phyloP scores from a whole-genome alignment of 1,140 invertebrate genomes.

The Calosoma granatense region DNA sequence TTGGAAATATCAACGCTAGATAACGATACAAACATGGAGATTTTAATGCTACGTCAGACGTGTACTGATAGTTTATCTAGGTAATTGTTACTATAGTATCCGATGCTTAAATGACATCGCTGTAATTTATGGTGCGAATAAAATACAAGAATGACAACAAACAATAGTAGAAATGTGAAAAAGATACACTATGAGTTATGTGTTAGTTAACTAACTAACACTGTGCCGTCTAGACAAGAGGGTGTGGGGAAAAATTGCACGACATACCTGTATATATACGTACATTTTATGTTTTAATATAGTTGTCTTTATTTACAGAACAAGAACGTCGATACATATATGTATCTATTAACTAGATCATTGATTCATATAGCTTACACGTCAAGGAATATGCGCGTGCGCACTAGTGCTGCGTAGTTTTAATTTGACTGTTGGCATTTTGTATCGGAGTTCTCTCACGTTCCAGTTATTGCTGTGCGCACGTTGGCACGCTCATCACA shows the following conservation, averaged over 20 bases:
- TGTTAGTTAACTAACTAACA: not conserved
- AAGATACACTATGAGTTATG: not conserved
- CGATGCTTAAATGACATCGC: not conserved
- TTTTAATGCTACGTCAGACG: not conserved
- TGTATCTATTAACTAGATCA: too few species aligned
- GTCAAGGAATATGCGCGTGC: too few species aligned
- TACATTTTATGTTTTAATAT: too few species aligned
- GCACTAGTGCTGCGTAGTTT: not conserved
- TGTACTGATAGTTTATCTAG: not conserved
- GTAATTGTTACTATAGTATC: not conserved
- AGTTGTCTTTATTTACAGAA: too few species aligned
- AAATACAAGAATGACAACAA: not conserved
- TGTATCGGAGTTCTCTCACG: constrained; percentile 18
- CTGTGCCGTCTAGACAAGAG: not conserved
- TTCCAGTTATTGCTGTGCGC: too few species aligned
- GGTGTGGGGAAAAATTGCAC: not conserved
- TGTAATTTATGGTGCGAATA: not conserved
- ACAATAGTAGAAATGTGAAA: not conserved
- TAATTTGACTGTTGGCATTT: constrained; percentile 15
- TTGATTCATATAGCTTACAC: too few species aligned
- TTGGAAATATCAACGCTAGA: not conserved
- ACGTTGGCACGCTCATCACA: constrained; percentile 13
- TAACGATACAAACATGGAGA: not conserved
- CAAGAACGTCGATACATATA: too few species aligned
- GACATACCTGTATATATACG: not conserved